Base-by-base conservation (phyloP, 1,140 invertebrate species). In the Agrypnia vestita region DNA sequence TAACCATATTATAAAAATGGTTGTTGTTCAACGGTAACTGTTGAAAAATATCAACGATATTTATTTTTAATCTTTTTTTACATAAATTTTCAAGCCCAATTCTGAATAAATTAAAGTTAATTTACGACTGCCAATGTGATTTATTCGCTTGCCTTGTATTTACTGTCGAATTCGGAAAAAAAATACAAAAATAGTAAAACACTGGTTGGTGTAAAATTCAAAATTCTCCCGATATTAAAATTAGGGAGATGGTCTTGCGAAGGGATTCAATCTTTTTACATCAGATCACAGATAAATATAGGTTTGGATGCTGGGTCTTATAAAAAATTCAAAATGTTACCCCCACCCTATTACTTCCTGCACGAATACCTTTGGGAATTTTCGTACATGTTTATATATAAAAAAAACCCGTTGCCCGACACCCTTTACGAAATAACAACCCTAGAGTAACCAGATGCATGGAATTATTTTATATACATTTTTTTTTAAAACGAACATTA, bases 281-380 rank as follows among this genome's bases (percentile, higher is more conserved):
- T 64, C 67, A 43, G 53, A 77, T 62, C 25, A 56, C 15, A 74
- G 81, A 82, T 82, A 82, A 82, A 79, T 82, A 82, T 77, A 82
- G 81, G 74, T 55, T 53, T 62, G 67, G 47, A 61, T 49, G 81
- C 75, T 71, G 62, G 67, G 61, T 51, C 75, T 59, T 69, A 79
- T 82, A 77, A 82, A 82, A 80, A 71, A 82, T 80, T 80, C 78
- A 72, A 64, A 82, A 72, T 67, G 35, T 56, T 44, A 73, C 71
- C 71, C 71, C 51, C 51, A 13, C 71, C 15, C 12, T 72, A 71
- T 19, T 13, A 49, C 47, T 49, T 71, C 67, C 67, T 49, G 67
- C 67, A 71, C 67, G 67, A 71, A 71, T 71, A 49, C 67, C 67
- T 71, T 17, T n/a, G 67, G 67, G 67, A 71, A 71, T 71, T 49